phyloP scores from a whole-genome alignment of 1,140 invertebrate species.

The Zelostemma sp. region DNA sequence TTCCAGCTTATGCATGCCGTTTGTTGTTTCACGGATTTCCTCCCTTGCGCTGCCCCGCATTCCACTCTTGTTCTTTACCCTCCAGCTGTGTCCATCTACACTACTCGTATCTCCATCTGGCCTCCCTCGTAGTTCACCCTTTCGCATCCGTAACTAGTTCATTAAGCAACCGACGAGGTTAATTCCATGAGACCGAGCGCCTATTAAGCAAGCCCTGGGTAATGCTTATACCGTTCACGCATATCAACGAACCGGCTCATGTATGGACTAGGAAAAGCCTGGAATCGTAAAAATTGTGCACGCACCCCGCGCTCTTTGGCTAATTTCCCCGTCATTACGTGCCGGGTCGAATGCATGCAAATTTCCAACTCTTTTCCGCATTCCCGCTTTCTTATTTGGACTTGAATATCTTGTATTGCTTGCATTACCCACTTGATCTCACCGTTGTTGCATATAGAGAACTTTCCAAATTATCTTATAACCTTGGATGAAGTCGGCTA shows the following conservation, averaged over 20 bases:
- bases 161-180: conserved; percentile 17
- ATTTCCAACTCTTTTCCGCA: conserved; percentile 38
- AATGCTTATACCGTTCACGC: not conserved
- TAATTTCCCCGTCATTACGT: conserved; percentile 60
- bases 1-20: not conserved
- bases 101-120: not conserved
- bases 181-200: conserved; percentile 11
- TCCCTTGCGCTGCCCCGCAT: not conserved
- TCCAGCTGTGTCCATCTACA: not conserved
- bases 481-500: conserved; percentile 48
- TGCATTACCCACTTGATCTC: conserved; percentile 10
- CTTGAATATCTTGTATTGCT: not conserved
- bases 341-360: conserved; percentile 58
- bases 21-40: conserved; percentile 10
- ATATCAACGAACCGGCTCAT: not conserved
- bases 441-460: conserved; percentile 29
- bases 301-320: conserved; percentile 23
- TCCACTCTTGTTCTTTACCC: not conserved
- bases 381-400: conserved; percentile 4
- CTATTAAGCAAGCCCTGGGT: conserved; percentile 1
- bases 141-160: conserved; percentile 29
- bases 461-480: conserved; percentile 65
- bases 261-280: not conserved
- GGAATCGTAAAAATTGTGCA: conserved; percentile 9
- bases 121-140: conserved; percentile 1